Conservation (phyloP, 2,888 invertebrate genomes). For the Tipula unca region DNA sequence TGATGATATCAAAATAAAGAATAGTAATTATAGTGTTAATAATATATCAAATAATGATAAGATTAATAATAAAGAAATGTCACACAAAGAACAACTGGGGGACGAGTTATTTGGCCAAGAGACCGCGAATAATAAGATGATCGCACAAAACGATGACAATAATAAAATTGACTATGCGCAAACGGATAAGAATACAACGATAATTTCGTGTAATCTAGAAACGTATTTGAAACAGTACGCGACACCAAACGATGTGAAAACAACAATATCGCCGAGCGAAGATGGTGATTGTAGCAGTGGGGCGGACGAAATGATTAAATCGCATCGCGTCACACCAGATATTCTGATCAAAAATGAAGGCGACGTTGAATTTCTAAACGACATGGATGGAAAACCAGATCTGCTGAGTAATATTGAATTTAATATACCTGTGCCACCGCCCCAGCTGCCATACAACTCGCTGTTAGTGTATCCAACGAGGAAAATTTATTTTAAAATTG, state of each 20-base stretch:
- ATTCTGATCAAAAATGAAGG: conserved; percentile 33
- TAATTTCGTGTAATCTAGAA: conserved; percentile 26
- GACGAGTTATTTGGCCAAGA: not conserved
- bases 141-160: conserved; percentile 18
- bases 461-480: not conserved
- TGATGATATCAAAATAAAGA: conserved; percentile 9
- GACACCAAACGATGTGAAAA: conserved; percentile 23
- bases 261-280: not conserved
- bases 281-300: conserved; percentile 22
- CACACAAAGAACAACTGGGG: not conserved
- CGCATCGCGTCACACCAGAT: conserved; percentile 32
- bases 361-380: not conserved
- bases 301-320: conserved; percentile 24
- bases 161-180: not conserved
- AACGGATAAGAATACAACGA: not conserved
- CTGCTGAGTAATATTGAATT: conserved; percentile 31
- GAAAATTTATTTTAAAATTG: not conserved
- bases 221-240: conserved; percentile 27
- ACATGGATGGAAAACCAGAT: conserved; percentile 30
- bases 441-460: not conserved
- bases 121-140: conserved; percentile 9
- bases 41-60: not conserved
- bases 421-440: conserved; percentile 28
- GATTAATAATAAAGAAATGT: not conserved
- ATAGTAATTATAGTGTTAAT: not conserved